Base-by-base conservation (phyloP, 2,797 vertebrate species). In the Brachyrhaphis roseni region DNA sequence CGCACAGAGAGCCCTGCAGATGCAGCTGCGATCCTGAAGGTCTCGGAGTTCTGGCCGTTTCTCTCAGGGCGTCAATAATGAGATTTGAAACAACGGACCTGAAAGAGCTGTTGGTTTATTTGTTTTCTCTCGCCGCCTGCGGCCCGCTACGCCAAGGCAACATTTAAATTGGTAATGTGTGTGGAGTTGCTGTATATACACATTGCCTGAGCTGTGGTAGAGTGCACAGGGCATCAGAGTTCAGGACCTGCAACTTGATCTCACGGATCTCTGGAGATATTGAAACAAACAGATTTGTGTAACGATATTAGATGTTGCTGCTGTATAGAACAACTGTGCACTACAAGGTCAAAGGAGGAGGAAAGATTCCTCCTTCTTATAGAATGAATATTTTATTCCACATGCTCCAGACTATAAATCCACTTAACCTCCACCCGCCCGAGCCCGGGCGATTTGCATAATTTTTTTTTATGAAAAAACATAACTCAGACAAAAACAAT, bases 161-260 rank as follows among this genome's bases (percentile, higher is more conserved):
- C 75, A 85, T 90, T 90, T 88, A 88, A 85, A 89, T 84, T 79
- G 72, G 74, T 80, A 80, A 85, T 85, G 71, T 78, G 39, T 45
- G 16, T 4, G 39, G 46, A 39, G 75, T 72, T 68, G 83, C 68
- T 64, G 78, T 74, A 70, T 10, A 2, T 72, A 86, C 81, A 75
- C 78, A 73, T 72, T 74, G 66, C 64, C 76, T 51, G 77, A 49
- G 83, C 72, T 36, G 16, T 75, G n/a, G 70, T 5, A 75, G 47
- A 75, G 64, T 34, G 74, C 77, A 87, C 78, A 85, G 36, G 18
- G 12, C 57, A 8, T 83, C 76, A 57, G 78, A 79, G 87, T 89
- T 85, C 75, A 81, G 72, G 77, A 87, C 76, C 78, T 80, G 86
- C 78, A 91, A 89, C 84, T 64, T 81, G 83, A 93, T 78, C 88